A percentile compares a stretch with the other conserved stretches of the same genome.
Evolutionary conservation across 2,888 invertebrate genomes (phyloP).

Genomic region (Digitonthophagus gazella): DNA sequence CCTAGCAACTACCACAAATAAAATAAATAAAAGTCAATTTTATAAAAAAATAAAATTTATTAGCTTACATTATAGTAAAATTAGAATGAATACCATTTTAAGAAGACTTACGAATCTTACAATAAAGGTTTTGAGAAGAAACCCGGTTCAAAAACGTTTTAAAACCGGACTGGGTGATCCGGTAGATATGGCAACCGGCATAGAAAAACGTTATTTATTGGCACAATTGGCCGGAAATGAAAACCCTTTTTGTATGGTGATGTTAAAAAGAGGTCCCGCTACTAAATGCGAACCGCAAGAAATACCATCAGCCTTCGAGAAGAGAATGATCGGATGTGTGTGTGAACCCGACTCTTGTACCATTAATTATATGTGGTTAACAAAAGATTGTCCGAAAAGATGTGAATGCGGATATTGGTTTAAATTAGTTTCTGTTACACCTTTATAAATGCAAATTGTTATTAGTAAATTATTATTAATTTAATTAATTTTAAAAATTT

Average conservation of each 20-base stretch:
- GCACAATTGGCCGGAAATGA: conserved; percentile 80
- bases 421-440: conserved; percentile 73
- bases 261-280: conserved; percentile 68
- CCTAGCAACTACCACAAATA: no score
- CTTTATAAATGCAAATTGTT: no score
- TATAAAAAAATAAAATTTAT: no score
- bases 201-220: conserved; percentile 80
- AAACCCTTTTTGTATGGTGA: conserved; percentile 76
- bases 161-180: conserved; percentile 73
- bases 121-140: no score
- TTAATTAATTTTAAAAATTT: no score
- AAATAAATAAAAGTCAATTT: not conserved
- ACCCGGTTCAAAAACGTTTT: not conserved
- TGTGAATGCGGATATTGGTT: conserved; percentile 94
- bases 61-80: no score
- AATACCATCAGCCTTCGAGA: conserved; percentile 80
- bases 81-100: not conserved
- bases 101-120: not conserved
- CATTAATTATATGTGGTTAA: conserved; percentile 88
- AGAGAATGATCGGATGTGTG: conserved; percentile 85
- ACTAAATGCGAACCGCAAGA: conserved; percentile 79
- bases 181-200: conserved; percentile 82
- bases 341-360: conserved; percentile 86
- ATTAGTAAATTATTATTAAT: no score
- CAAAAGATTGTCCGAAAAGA: conserved; percentile 77